Evolutionary conservation across 2,797 vertebrate species (phyloP).

Genomic region (Danio albolineatus): DNA sequence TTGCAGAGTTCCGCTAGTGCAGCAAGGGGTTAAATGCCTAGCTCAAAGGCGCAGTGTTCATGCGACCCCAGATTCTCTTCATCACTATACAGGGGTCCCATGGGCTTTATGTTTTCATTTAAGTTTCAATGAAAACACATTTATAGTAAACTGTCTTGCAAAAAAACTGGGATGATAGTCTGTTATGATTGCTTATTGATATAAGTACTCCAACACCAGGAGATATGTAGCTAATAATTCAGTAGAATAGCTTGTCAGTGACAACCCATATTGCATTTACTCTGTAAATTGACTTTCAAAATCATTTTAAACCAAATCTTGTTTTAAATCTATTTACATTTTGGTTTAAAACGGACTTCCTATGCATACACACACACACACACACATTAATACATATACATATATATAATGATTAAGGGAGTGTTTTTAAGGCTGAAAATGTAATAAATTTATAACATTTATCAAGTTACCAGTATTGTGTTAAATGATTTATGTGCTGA

Average conservation of each 20-base stretch:
- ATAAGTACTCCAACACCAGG: background rate
- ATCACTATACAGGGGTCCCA: background rate
- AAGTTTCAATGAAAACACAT: background rate
- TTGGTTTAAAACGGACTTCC: background rate
- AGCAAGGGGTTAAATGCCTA: constrained; percentile 39
- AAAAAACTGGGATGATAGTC: background rate
- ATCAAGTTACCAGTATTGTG: background rate
- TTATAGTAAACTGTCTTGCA: background rate
- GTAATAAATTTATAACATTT: background rate
- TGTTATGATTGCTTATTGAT: background rate
- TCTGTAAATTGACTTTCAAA: background rate
- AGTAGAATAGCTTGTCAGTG: constrained; percentile 3
- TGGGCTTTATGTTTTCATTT: constrained; percentile 1
- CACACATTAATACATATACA: background rate
- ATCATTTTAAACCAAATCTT: background rate
- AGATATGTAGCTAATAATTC: background rate
- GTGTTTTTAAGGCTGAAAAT: background rate
- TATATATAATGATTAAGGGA: background rate
- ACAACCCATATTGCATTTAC: background rate
- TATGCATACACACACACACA: no score
- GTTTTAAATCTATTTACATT: background rate
- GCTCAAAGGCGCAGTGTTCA: constrained; percentile 20
- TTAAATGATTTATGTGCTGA: background rate
- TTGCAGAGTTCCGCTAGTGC: constrained; percentile 15
- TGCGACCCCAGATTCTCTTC: background rate